These are phyloP conservation scores for Meriones psammophilus DNA, from an alignment of 2,797 vertebrate species.

Conservation along the genomic window DNA sequence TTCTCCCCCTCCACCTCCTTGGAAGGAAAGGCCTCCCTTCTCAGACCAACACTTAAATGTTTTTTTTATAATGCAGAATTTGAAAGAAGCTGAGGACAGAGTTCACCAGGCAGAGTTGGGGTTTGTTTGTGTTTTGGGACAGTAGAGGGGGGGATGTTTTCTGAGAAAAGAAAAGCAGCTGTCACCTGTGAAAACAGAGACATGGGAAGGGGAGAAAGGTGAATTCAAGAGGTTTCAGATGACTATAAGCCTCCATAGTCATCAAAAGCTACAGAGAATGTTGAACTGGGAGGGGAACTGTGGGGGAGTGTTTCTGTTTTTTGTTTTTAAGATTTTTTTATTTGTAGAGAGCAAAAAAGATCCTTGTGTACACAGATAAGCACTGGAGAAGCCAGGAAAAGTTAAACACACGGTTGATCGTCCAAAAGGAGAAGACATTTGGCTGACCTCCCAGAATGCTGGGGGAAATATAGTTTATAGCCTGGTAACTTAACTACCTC, in stretches of 20 bases:
- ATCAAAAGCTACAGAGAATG: not conserved
- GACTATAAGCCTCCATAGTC: not conserved
- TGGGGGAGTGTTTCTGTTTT: not conserved
- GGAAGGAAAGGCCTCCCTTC: not conserved
- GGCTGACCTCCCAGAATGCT: not conserved
- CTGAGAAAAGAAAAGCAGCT: not conserved
- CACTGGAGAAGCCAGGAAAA: not conserved
- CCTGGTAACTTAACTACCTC: not conserved
- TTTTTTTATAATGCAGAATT: conserved; percentile 3
- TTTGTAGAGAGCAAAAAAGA: not conserved
- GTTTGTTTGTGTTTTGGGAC: not conserved
- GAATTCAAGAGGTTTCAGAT: not conserved
- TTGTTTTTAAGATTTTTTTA: not conserved
- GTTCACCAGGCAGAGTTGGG: not conserved
- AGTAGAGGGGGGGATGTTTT: not conserved
- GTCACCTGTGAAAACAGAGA: not conserved
- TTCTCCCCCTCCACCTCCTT: not conserved
- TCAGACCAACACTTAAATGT: conserved; percentile 27
- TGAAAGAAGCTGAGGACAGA: not conserved
- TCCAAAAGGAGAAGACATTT: not conserved
- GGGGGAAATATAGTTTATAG: not conserved
- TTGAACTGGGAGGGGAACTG: not conserved
- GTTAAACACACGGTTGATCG: not conserved
- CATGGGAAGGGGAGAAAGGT: not conserved
- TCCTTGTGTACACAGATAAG: not conserved